Evolutionary conservation across 2,888 invertebrate species (phyloP).

Genomic region (Drosophila gaucha): DNA sequence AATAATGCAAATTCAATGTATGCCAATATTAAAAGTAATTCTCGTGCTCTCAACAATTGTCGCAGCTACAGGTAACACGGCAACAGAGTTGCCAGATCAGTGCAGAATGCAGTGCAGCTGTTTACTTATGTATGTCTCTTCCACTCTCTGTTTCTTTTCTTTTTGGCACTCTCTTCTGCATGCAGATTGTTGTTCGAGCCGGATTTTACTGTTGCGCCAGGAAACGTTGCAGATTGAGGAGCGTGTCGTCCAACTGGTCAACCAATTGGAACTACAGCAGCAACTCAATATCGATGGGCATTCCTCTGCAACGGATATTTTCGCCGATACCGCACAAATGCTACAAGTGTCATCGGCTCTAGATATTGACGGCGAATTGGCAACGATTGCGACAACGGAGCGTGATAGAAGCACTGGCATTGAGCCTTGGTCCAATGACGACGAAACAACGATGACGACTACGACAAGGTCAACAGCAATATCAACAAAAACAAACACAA

Average conservation of each 20-base stretch:
- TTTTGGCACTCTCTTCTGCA: not conserved
- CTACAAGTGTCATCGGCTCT: constrained; percentile 22
- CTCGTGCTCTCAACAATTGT: constrained; percentile 85
- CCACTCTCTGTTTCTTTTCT: constrained; percentile 4
- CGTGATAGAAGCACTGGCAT: constrained; percentile 34
- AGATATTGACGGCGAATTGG: constrained; percentile 27
- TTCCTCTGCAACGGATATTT: constrained; percentile 18
- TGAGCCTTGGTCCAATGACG: constrained; percentile 28
- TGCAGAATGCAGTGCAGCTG: constrained; percentile 23
- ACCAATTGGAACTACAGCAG: constrained; percentile 64
- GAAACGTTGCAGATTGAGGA: constrained; percentile 79
- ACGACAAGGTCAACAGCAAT: constrained; percentile 1
- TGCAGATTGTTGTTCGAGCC: constrained; percentile 84
- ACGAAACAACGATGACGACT: constrained; percentile 25
- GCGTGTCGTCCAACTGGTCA: constrained; percentile 65
- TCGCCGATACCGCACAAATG: constrained; percentile 29
- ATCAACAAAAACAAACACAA: constrained; percentile 14
- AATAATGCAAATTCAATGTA: constrained; percentile 77
- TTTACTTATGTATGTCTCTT: constrained; percentile 19
- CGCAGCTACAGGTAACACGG: constrained; percentile 80
- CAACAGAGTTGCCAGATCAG: constrained; percentile 48
- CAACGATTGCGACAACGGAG: constrained; percentile 50
- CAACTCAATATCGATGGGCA: constrained; percentile 27
- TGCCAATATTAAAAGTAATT: constrained; percentile 78
- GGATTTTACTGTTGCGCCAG: constrained; percentile 82